Percentiles rank a stretch among this genome's conserved stretches.
Conservation (phyloP, 2,113 vertebrate genomes). For the Hydropotes inermis region DNA sequence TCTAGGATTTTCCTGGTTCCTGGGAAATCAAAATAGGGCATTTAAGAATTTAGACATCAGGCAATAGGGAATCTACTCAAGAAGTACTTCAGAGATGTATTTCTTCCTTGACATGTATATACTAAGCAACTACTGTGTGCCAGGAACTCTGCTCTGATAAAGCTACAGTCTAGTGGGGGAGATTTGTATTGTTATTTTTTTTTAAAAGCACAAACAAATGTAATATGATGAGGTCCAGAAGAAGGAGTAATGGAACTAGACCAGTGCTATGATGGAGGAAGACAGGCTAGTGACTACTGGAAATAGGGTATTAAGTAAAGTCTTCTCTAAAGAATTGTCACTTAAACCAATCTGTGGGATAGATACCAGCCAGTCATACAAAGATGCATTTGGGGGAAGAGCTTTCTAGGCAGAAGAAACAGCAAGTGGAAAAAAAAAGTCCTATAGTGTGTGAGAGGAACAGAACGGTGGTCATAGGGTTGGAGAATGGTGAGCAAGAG, state of each 20-base stretch:
- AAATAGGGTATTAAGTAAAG: background rate
- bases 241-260: background rate
- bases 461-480: background rate
- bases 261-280: background rate
- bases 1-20: background rate
- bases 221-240: background rate
- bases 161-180: background rate
- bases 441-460: background rate
- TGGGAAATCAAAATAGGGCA: background rate
- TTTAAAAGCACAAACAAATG: background rate
- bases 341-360: background rate
- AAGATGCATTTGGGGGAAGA: background rate
- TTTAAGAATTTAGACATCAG: background rate
- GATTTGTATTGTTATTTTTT: background rate
- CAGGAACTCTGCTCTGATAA: background rate
- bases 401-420: background rate
- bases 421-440: background rate
- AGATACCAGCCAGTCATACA: background rate
- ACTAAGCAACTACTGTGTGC: background rate
- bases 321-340: background rate
- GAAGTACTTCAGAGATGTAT: background rate
- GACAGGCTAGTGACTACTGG: background rate
- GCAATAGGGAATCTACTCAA: background rate
- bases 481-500: background rate
- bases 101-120: background rate